A percentile compares a stretch with the other conserved stretches of the same genome.
phyloP scores from a whole-genome alignment of 2,113 vertebrate species.

The Stomatorhinus ivindoensis region DNA sequence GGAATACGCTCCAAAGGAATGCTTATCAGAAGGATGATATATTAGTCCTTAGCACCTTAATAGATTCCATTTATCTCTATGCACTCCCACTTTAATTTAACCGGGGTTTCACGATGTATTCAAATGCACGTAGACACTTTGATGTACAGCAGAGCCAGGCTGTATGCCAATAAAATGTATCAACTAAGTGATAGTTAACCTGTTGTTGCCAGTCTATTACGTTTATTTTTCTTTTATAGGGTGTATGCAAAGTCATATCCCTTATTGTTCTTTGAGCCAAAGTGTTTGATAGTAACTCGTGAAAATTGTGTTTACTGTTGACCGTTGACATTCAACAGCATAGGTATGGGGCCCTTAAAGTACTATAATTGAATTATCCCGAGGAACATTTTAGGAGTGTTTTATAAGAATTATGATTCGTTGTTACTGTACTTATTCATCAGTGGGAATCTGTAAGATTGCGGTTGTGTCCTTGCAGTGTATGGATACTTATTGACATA shows the following conservation, averaged over 20 bases:
- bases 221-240: conserved; percentile 42
- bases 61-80: conserved; percentile 61
- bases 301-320: conserved; percentile 14
- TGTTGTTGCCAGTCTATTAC: conserved; percentile 54
- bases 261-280: conserved; percentile 47
- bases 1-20: conserved; percentile 43
- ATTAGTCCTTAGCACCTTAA: conserved; percentile 58
- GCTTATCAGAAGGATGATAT: conserved; percentile 55
- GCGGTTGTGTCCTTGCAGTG: not conserved
- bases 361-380: not conserved
- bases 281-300: conserved; percentile 54
- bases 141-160: conserved; percentile 46
- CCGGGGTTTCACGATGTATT: conserved; percentile 50
- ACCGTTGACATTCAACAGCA: conserved; percentile 46
- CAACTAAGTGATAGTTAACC: conserved; percentile 55
- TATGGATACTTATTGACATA: too few species aligned
- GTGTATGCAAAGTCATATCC: conserved; percentile 38
- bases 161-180: conserved; percentile 37
- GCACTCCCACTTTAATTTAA: conserved; percentile 55
- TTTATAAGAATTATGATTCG: not conserved
- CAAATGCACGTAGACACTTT: conserved; percentile 51
- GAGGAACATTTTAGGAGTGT: not conserved
- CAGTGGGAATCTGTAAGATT: not conserved
- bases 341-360: not conserved
- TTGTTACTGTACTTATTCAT: not conserved